phyloP scores from a whole-genome alignment of 1,140 invertebrate genomes.

The Hypsibius dujardini region DNA sequence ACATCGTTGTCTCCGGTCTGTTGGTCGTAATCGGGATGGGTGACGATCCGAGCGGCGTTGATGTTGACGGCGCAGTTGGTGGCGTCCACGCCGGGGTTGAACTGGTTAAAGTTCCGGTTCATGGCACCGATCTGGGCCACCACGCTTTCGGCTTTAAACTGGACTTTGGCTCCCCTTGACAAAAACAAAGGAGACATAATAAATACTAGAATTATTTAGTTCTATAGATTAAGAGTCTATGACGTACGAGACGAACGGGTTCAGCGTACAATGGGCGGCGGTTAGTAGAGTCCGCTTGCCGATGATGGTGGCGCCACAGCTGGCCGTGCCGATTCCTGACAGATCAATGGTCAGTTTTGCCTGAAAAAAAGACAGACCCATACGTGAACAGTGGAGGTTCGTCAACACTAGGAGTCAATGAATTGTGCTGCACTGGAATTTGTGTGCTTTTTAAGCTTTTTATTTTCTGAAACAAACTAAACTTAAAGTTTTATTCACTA shows the following conservation, averaged over 20 bases:
- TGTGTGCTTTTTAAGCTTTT: too few relatives aligned
- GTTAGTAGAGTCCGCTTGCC: not conserved
- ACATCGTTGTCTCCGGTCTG: constrained; percentile 11
- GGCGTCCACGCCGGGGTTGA: not conserved
- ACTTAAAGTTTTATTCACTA: too few relatives aligned
- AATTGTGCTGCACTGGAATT: too few relatives aligned
- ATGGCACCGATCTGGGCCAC: not conserved
- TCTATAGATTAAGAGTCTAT: not conserved
- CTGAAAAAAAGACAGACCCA: not conserved
- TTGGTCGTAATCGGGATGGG: not conserved
- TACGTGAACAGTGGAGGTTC: too few relatives aligned
- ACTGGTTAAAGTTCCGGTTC: constrained; percentile 6
- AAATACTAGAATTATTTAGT: not conserved
- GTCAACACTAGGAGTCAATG: too few relatives aligned
- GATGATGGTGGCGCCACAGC: constrained; percentile 1
- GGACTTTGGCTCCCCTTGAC: not conserved
- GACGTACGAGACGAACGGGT: not conserved
- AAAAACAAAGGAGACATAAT: not conserved
- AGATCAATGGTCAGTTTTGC: not conserved
- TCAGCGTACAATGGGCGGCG: constrained; percentile 1
- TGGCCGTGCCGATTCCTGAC: not conserved
- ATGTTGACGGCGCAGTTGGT: not conserved
- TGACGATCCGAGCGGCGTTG: not conserved
- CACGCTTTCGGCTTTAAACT: not conserved
- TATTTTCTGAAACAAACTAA: too few relatives aligned